phyloP scores from a whole-genome alignment of 2,797 vertebrate genomes.

The Coracias cyanogaster region DNA sequence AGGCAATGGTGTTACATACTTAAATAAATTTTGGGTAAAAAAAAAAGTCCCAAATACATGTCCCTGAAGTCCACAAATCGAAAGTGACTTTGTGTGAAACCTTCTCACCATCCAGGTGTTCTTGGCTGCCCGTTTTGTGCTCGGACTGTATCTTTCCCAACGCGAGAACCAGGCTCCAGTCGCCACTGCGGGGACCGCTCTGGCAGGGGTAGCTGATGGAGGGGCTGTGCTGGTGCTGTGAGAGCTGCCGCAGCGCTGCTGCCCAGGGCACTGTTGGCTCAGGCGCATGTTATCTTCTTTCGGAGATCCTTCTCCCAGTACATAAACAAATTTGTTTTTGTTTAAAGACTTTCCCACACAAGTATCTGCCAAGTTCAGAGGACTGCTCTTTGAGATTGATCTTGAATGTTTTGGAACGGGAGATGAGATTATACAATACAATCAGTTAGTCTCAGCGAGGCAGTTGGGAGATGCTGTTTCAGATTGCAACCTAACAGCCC shows the following conservation, averaged over 20 bases:
- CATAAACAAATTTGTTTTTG: slow-evolving; percentile 83
- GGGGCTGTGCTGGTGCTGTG: neutral
- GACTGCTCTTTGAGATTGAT: slow-evolving; percentile 78
- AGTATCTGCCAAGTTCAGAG: slow-evolving; percentile 80
- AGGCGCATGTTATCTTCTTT: slow-evolving; percentile 56
- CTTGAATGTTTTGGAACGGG: slow-evolving; percentile 74
- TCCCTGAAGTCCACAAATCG: neutral
- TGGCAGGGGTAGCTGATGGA: neutral
- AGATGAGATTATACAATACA: slow-evolving; percentile 80
- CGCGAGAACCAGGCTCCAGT: neutral
- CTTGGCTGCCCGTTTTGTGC: neutral
- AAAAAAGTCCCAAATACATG: neutral
- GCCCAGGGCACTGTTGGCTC: slow-evolving; percentile 78
- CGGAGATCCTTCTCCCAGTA: slow-evolving; percentile 75
- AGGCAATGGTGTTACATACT: neutral
- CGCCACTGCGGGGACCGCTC: fast-evolving
- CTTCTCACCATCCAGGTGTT: fast-evolving
- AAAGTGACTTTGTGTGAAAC: neutral
- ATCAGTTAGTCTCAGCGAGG: slow-evolving; percentile 57
- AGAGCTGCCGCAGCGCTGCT: slow-evolving; percentile 48
- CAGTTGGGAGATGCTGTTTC: slow-evolving; percentile 63
- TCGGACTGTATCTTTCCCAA: neutral
- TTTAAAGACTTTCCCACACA: slow-evolving; percentile 84
- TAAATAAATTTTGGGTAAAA: neutral
- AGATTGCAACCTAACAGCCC: neutral